Conservation (phyloP, 92 coral and sea anemone genomes). For the Zoanthus sociatus region DNA sequence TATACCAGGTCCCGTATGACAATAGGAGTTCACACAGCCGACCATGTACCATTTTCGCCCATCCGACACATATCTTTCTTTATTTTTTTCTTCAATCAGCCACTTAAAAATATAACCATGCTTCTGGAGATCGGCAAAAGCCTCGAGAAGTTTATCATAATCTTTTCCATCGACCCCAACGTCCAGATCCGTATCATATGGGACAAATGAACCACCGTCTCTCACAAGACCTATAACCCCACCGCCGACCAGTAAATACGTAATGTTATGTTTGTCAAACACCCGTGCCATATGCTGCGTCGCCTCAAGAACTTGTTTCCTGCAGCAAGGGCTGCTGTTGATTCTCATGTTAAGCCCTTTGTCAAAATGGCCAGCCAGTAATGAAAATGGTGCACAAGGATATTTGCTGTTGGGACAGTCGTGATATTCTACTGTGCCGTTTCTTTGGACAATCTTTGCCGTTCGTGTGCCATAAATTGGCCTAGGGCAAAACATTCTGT, state of each 20-base stretch:
- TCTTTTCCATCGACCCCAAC: slow-evolving; percentile 42
- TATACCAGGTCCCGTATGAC: slow-evolving; percentile 53
- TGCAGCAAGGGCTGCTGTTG: slow-evolving; percentile 55
- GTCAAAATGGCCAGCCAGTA: slow-evolving; percentile 40
- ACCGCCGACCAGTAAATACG: slow-evolving; percentile 41
- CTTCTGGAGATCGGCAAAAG: slow-evolving; percentile 44
- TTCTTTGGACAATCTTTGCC: slow-evolving; percentile 41
- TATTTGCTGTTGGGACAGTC: slow-evolving; percentile 28
- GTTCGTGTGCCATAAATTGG: slow-evolving; percentile 37
- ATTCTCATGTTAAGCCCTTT: slow-evolving; percentile 26
- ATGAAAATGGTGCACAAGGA: slow-evolving; percentile 47
- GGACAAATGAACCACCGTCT: slow-evolving; percentile 36
- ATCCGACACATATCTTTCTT: background rate
- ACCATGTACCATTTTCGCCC: slow-evolving; percentile 45
- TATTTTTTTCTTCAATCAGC: background rate
- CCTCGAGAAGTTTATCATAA: slow-evolving; percentile 20
- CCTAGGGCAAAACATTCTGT: slow-evolving; percentile 35
- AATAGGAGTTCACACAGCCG: slow-evolving; percentile 39
- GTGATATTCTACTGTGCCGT: slow-evolving; percentile 41
- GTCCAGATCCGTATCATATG: slow-evolving; percentile 50
- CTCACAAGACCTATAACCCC: slow-evolving; percentile 48
- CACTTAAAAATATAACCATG: slow-evolving; percentile 51
- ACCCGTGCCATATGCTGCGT: slow-evolving; percentile 52
- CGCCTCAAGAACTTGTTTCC: slow-evolving; percentile 40
- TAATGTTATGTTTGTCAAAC: slow-evolving; percentile 41